Evolutionary conservation across 2,797 vertebrate species (phyloP).

Genomic region (Leptoclinus maculatus): DNA sequence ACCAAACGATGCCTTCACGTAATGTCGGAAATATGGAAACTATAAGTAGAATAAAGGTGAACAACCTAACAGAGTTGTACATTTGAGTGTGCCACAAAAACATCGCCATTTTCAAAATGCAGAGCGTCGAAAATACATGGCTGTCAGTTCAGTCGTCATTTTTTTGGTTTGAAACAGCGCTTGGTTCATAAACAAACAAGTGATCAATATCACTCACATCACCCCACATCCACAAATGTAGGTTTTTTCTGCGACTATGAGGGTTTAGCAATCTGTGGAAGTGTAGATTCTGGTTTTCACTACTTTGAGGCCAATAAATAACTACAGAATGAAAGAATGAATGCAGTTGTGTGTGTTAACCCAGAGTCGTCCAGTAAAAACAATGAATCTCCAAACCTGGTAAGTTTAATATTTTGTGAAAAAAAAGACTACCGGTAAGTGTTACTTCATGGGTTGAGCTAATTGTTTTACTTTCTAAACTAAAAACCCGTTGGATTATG

Average conservation of each 20-base stretch:
- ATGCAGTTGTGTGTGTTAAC: background rate
- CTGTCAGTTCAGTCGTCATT: background rate
- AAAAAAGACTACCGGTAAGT: background rate
- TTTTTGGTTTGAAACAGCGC: background rate
- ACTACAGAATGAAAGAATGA: background rate
- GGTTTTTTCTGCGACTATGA: no score
- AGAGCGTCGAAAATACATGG: background rate
- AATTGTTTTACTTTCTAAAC: background rate
- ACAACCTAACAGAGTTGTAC: background rate
- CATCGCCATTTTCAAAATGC: background rate
- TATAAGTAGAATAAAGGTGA: conserved; percentile 8
- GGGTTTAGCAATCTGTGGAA: background rate
- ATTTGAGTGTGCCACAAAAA: background rate
- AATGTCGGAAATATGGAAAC: background rate
- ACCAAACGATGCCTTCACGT: background rate
- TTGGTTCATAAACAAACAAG: background rate
- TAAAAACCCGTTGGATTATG: background rate
- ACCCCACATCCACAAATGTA: background rate
- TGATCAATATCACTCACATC: background rate
- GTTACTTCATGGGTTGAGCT: background rate
- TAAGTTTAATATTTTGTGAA: background rate
- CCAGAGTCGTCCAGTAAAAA: background rate
- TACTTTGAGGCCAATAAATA: background rate
- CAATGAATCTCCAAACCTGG: background rate
- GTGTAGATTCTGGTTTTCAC: background rate